phyloP scores from a whole-genome alignment of 2,888 invertebrate genomes.

The Campaea margaritaria region DNA sequence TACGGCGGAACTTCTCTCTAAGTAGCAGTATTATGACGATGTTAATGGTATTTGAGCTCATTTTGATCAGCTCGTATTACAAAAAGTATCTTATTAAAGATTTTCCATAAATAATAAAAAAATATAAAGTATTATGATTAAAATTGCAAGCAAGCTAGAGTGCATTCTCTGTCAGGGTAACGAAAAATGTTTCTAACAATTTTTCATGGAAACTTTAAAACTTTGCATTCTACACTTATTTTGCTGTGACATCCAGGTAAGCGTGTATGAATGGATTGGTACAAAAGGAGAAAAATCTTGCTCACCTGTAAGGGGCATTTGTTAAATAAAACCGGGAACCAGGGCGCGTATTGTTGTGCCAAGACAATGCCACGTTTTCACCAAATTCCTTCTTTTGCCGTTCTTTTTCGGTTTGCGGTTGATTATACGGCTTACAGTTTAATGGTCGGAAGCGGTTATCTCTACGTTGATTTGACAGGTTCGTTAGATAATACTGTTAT shows the following conservation, averaged over 20 bases:
- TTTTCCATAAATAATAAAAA: no score
- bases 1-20: no score
- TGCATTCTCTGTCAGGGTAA: no score
- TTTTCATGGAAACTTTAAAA: no score
- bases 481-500: constrained; percentile 25
- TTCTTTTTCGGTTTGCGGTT: constrained; percentile 26
- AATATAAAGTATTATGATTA: no score
- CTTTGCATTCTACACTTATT: background rate
- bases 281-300: constrained; percentile 50
- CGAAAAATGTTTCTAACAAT: no score
- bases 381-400: constrained; percentile 18
- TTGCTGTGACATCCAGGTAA: constrained; percentile 13
- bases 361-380: constrained; percentile 60
- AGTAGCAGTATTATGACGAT: no score
- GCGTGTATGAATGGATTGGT: constrained; percentile 39
- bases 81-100: no score
- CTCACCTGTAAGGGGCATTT: constrained; percentile 52
- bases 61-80: no score
- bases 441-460: constrained; percentile 18
- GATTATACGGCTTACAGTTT: constrained; percentile 20
- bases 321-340: constrained; percentile 55
- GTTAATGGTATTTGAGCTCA: no score
- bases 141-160: no score
- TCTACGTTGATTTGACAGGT: constrained; percentile 19
- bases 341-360: constrained; percentile 52